Conservation (phyloP, 2,797 vertebrate genomes). For the Chrysolophus pictus region DNA sequence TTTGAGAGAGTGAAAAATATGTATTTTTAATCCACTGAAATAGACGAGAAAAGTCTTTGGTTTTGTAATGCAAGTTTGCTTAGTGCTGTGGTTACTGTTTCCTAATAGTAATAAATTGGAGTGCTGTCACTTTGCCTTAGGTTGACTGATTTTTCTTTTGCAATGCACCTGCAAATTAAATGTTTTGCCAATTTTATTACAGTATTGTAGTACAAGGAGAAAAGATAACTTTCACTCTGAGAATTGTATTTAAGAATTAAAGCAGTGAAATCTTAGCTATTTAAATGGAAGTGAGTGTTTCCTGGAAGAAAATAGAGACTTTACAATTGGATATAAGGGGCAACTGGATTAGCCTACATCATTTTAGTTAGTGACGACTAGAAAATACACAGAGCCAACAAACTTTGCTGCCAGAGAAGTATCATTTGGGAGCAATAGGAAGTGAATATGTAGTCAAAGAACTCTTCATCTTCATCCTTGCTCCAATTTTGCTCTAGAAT, state of each 20-base stretch:
- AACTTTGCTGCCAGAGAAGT: not conserved
- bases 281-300: not conserved
- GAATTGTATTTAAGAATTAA: not conserved
- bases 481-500: not conserved
- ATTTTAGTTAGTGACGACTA: not conserved
- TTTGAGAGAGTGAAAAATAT: not conserved
- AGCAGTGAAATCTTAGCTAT: not conserved
- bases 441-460: not conserved
- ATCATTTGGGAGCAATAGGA: not conserved
- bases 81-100: not conserved
- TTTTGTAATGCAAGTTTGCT: not conserved
- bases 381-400: not conserved
- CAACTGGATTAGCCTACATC: not conserved
- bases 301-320: not conserved
- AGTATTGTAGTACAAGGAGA: not conserved
- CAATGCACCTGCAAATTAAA: not conserved
- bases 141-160: constrained; percentile 13
- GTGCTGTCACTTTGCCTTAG: not conserved
- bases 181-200: not conserved
- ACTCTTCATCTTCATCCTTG: not conserved
- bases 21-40: not conserved
- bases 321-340: not conserved
- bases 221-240: not conserved
- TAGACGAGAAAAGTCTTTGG: not conserved
- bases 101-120: not conserved